Percentiles rank a stretch among this genome's conserved stretches.
Conservation (phyloP, 2,797 vertebrate genomes). For the Botia kubotai region DNA sequence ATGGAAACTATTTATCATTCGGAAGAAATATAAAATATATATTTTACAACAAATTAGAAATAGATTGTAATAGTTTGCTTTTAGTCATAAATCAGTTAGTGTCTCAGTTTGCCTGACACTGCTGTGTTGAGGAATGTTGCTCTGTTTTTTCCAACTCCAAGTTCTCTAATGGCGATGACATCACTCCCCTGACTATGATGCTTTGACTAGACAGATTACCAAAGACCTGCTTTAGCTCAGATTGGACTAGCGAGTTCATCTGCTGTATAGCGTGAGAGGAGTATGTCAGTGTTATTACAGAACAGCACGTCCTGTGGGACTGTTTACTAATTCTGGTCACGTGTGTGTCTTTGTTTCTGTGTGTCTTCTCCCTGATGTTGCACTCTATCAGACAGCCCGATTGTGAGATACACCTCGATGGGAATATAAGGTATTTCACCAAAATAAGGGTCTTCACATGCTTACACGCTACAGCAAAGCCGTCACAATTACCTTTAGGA, state of each 20-base stretch:
- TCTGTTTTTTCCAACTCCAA: constrained; percentile 15
- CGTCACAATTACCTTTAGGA: constrained; percentile 17
- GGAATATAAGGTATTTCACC: constrained; percentile 81
- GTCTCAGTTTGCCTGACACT: neutral
- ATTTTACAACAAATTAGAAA: neutral
- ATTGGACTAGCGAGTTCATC: neutral
- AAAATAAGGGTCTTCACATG: constrained; percentile 29
- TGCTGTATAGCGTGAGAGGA: constrained; percentile 5
- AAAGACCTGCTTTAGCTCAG: neutral
- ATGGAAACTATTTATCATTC: neutral
- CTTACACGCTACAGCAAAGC: constrained; percentile 27
- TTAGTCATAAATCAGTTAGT: neutral
- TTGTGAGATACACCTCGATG: constrained; percentile 79
- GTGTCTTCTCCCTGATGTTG: constrained; percentile 41
- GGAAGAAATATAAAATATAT: neutral
- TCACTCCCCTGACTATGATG: constrained; percentile 6
- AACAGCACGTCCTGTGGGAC: constrained; percentile 39
- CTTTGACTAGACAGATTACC: neutral
- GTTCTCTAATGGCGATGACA: constrained; percentile 54
- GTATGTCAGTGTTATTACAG: constrained; percentile 50
- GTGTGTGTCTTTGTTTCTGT: constrained; percentile 68
- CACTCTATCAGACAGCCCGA: constrained; percentile 83
- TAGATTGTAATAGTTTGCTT: neutral
- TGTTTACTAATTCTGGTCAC: constrained; percentile 63
- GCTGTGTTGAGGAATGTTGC: constrained; percentile 18